These are phyloP conservation scores for Leucania comma DNA, from an alignment of 2,888 invertebrate genomes.

Conservation along the genomic window DNA sequence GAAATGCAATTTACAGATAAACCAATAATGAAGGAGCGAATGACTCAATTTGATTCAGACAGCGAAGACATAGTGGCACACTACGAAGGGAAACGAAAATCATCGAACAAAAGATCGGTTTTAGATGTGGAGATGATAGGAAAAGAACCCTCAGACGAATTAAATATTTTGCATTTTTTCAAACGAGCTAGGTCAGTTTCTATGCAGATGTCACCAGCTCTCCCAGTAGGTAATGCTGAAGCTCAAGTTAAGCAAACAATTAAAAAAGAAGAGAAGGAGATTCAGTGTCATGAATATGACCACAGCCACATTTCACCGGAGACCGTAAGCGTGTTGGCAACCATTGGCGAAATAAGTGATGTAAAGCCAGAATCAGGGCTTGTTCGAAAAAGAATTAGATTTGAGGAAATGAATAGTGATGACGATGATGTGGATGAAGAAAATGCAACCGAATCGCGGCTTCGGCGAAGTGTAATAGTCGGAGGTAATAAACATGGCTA, in stretches of 20 bases:
- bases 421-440: slow-evolving; percentile 50
- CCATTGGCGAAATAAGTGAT: not conserved
- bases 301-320: not conserved
- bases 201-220: slow-evolving; percentile 15
- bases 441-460: not conserved
- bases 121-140: slow-evolving; percentile 20
- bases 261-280: slow-evolving; percentile 71
- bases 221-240: not conserved
- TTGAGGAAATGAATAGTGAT: slow-evolving; percentile 70
- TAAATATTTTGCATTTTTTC: slow-evolving; percentile 76
- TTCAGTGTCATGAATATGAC: slow-evolving; percentile 71
- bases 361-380: slow-evolving; percentile 23
- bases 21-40: not conserved
- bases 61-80: slow-evolving; percentile 26
- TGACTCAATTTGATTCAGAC: slow-evolving; percentile 10
- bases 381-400: slow-evolving; percentile 60
- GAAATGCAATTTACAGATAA: slow-evolving; percentile 64
- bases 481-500: slow-evolving; percentile 46
- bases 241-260: not conserved
- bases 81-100: slow-evolving; percentile 22
- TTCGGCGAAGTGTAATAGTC: slow-evolving; percentile 47
- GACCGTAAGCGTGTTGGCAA: not conserved
- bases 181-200: slow-evolving; percentile 67
- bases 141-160: slow-evolving; percentile 67
- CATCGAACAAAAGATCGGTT: slow-evolving; percentile 5